Base-by-base conservation (phyloP, 1,140 invertebrate species). In the Cheumatopsyche charites region DNA sequence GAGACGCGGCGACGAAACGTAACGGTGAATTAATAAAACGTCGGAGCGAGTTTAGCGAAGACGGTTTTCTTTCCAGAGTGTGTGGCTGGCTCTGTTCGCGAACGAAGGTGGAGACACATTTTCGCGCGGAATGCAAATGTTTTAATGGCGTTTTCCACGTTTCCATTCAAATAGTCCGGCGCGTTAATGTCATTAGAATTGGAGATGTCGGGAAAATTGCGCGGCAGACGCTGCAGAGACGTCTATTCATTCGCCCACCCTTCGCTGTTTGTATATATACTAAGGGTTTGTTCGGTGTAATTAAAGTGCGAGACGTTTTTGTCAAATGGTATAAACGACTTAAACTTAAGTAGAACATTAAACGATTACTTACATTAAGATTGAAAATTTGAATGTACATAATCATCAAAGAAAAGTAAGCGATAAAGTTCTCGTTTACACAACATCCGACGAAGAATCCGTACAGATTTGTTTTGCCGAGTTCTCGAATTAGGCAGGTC, bases 181-280 rank as follows among this genome's bases (percentile, higher is more conserved):
- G 55, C 55, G 55, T 58, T 58, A 58, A 58, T 58, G 55, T 58
- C 55, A 58, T 58, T 58, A 58, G 55, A 58, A 58, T 58, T 58
- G 55, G 55, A 58, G 55, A 58, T 58, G 21, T 58, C 55, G 55
- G 23, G 55, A 23, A 58, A 23, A 58, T 58, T 58, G 55, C 23
- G 55, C 55, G 7, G 4, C 4, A 13, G 55, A 58, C 11, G 9
- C 43, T 47, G 4, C 9, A 58, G 17, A 19, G 12, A 25, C 23
- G 13, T 23, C 11, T 7, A 25, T 9, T n/a, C n/a, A n/a, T n/a
- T n/a, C n/a, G n/a, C n/a, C n/a, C n/a, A n/a, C n/a, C n/a, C n/a
- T n/a, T n/a, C n/a, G 49, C 7, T 52, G 15, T 7, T 7, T 49
- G 15, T 15, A 49, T 7, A 15, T 4, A 49, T 4, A 49, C 7